These are phyloP conservation scores for Diplodus sargus DNA, from an alignment of 2,797 vertebrate species.

Conservation along the genomic window DNA sequence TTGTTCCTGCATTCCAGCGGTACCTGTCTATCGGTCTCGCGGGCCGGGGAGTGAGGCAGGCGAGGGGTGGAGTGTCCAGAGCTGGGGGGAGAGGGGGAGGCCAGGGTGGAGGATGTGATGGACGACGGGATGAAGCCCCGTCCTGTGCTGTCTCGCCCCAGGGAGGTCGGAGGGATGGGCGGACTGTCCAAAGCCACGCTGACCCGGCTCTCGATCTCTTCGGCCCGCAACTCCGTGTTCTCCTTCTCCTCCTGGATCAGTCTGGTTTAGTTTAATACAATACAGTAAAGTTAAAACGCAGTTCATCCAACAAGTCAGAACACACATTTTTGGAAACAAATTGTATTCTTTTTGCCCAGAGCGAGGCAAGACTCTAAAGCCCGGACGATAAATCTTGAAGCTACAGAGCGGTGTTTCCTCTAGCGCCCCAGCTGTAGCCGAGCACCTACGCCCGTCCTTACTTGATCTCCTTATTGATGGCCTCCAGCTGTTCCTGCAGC, in stretches of 20 bases:
- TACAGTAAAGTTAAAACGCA: not conserved
- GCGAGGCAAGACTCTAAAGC: not conserved
- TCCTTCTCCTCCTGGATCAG: slow-evolving; percentile 94
- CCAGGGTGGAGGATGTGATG: slow-evolving; percentile 91
- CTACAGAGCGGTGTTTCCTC: not conserved
- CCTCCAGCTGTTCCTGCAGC: slow-evolving; percentile 93
- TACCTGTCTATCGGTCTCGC: slow-evolving; percentile 88
- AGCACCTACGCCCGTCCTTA: slow-evolving; percentile 64
- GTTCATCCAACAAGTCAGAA: not conserved
- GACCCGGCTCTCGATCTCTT: slow-evolving; percentile 92
- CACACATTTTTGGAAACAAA: not conserved
- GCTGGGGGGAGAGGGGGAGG: slow-evolving; percentile 92
- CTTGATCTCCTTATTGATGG: slow-evolving; percentile 95
- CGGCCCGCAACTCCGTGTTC: slow-evolving; percentile 90
- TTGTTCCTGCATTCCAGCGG: not conserved
- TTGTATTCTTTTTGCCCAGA: not conserved
- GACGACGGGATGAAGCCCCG: slow-evolving; percentile 89
- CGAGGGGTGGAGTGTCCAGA: slow-evolving; percentile 91
- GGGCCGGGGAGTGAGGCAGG: slow-evolving; percentile 89
- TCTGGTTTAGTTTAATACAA: slow-evolving; percentile 68
- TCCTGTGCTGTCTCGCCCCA: slow-evolving; percentile 84
- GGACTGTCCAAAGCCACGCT: slow-evolving; percentile 86
- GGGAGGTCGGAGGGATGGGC: slow-evolving; percentile 82
- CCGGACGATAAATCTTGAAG: not conserved
- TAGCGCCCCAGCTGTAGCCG: too few species aligned